phyloP scores from a whole-genome alignment of 2,888 invertebrate species.

The Timandra comae region DNA sequence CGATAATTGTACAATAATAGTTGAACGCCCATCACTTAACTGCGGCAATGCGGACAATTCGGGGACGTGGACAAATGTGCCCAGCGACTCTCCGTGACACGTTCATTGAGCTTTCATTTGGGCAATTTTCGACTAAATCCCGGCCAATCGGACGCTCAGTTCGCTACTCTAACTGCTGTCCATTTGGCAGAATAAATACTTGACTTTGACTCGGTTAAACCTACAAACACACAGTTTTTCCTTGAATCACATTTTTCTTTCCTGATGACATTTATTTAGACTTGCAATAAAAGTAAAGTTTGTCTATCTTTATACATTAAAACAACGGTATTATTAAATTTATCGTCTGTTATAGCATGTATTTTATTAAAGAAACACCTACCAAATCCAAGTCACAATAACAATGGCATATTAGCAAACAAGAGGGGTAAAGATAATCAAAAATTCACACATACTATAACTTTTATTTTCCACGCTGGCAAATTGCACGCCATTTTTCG shows the following conservation, averaged over 20 bases:
- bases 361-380: conserved; percentile 18
- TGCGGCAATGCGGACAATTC: conserved; percentile 72
- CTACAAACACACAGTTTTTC: conserved; percentile 16
- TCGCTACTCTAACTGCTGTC: conserved; percentile 42
- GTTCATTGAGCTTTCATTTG: conserved; percentile 76
- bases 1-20: conserved; percentile 6
- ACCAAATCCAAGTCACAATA: conserved; percentile 19
- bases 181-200: conserved; percentile 50
- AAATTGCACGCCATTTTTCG: conserved; percentile 60
- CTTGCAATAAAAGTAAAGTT: conserved; percentile 2
- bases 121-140: conserved; percentile 73
- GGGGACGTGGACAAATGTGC: conserved; percentile 70
- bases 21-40: conserved; percentile 42
- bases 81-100: conserved; percentile 66
- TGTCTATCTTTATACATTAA: too few species aligned
- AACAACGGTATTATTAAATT: too few species aligned
- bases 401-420: conserved; percentile 24
- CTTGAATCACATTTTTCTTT: background rate
- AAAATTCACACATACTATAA: conserved; percentile 28
- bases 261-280: background rate
- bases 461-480: conserved; percentile 37
- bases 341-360: too few species aligned
- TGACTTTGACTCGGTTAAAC: conserved; percentile 30
- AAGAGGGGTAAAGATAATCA: conserved; percentile 22
- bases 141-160: conserved; percentile 54